These are phyloP conservation scores for Chromobotia macracanthus DNA, from an alignment of 2,797 vertebrate species.

Conservation along the genomic window DNA sequence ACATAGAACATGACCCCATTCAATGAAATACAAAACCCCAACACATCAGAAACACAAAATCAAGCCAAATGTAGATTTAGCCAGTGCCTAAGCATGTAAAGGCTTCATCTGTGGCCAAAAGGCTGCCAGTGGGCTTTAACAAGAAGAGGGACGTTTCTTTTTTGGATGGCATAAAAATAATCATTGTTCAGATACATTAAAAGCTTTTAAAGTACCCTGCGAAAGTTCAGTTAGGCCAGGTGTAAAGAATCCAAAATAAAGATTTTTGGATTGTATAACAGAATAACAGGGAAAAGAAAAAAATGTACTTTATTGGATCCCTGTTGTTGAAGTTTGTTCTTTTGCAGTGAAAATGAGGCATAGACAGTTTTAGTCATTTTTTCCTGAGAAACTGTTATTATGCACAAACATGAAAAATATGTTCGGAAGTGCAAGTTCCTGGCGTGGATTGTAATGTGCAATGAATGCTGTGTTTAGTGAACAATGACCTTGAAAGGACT, in stretches of 20 bases:
- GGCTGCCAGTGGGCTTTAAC: slow-evolving; percentile 1
- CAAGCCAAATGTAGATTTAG: background rate
- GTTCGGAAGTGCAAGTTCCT: too few relatives aligned
- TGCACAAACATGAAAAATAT: too few relatives aligned
- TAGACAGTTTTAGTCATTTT: too few relatives aligned
- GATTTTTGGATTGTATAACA: background rate
- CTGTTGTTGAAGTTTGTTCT: background rate
- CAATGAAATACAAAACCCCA: slow-evolving; percentile 21
- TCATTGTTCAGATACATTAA: background rate
- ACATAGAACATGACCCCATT: slow-evolving; percentile 19
- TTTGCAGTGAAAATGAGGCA: background rate
- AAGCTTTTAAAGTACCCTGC: background rate
- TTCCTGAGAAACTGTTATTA: too few relatives aligned
- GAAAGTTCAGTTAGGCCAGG: background rate
- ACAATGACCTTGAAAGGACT: too few relatives aligned
- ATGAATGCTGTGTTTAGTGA: too few relatives aligned
- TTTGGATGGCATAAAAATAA: slow-evolving; percentile 5
- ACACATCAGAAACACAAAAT: slow-evolving; percentile 10
- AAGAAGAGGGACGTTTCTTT: background rate
- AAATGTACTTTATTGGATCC: background rate
- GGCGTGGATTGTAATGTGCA: too few relatives aligned
- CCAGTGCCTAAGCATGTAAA: background rate
- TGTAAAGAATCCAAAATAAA: slow-evolving; percentile 1
- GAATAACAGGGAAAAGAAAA: background rate
- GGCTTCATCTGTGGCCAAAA: slow-evolving; percentile 6